Conservation (phyloP, 2,797 vertebrate genomes). For the Crotalus adamanteus region DNA sequence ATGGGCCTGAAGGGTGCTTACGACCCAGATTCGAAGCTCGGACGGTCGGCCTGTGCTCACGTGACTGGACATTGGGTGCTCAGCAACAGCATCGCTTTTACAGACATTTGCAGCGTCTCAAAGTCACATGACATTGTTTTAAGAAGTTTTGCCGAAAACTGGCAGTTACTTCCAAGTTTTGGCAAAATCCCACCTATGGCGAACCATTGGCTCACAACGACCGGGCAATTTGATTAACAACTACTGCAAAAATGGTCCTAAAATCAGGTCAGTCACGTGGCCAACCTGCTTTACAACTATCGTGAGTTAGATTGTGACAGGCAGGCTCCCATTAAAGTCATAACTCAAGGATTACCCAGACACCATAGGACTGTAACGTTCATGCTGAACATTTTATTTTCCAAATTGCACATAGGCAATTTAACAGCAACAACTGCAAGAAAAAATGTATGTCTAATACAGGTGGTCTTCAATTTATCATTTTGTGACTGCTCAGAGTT, state of each 20-base stretch:
- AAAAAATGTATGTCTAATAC: not conserved
- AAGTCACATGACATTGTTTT: not conserved
- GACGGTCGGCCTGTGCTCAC: not conserved
- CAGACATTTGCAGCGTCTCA: not conserved
- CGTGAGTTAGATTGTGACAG: not conserved
- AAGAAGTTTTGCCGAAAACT: not conserved
- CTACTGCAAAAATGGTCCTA: not conserved
- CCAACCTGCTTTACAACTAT: not conserved
- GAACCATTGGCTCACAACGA: not conserved
- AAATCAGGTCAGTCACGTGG: not conserved
- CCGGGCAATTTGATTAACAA: not conserved
- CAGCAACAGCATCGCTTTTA: not conserved
- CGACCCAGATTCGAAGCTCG: fast-evolving
- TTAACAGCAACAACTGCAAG: not conserved
- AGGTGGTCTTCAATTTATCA: not conserved
- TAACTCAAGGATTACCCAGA: not conserved
- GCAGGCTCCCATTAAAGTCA: not conserved
- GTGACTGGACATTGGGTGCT: not conserved
- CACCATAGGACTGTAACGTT: not conserved
- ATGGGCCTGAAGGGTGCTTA: not conserved
- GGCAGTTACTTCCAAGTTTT: not conserved
- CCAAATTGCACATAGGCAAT: not conserved
- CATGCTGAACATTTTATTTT: not conserved
- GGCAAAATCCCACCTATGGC: not conserved
- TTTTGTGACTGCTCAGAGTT: not conserved